These are phyloP conservation scores for Crepidodera aurea DNA, from an alignment of 2,888 invertebrate species.

Conservation along the genomic window DNA sequence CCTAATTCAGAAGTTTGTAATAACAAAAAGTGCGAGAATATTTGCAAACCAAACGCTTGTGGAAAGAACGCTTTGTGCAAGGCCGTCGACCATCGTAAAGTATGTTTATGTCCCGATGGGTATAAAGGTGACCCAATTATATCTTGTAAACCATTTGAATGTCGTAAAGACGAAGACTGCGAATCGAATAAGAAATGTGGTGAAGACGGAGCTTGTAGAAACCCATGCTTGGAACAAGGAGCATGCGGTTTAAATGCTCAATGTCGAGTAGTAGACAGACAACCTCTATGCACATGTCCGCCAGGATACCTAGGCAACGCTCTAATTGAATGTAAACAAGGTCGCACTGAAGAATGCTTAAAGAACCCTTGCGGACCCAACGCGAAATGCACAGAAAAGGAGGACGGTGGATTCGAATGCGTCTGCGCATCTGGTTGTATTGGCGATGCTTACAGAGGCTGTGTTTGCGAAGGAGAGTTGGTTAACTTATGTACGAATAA, in stretches of 20 bases:
- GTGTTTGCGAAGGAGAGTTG: slow-evolving; percentile 73
- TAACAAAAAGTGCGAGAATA: slow-evolving; percentile 73
- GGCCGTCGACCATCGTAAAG: slow-evolving; percentile 80
- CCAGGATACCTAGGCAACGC: slow-evolving; percentile 79
- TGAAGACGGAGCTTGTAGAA: slow-evolving; percentile 75
- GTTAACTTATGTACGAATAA: slow-evolving; percentile 81
- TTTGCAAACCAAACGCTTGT: slow-evolving; percentile 76
- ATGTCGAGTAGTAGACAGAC: slow-evolving; percentile 79
- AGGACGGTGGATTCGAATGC: slow-evolving; percentile 76
- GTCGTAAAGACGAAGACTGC: slow-evolving; percentile 79
- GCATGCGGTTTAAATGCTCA: slow-evolving; percentile 87
- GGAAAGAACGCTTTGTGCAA: slow-evolving; percentile 83
- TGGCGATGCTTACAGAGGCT: slow-evolving; percentile 83
- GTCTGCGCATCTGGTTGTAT: slow-evolving; percentile 80
- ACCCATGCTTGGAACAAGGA: slow-evolving; percentile 79
- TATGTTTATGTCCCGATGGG: slow-evolving; percentile 89
- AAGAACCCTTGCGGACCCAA: slow-evolving; percentile 86
- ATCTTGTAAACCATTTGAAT: slow-evolving; percentile 80
- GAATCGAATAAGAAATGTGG: slow-evolving; percentile 79
- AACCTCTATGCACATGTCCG: slow-evolving; percentile 80
- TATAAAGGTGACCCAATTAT: slow-evolving; percentile 82
- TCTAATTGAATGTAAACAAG: slow-evolving; percentile 71
- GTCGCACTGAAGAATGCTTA: slow-evolving; percentile 76
- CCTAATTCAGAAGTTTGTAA: slow-evolving; percentile 78
- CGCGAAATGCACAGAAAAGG: slow-evolving; percentile 79